Evolutionary conservation across 1,140 invertebrate species (phyloP), one percentile per base, ranked within the genome.

Genomic region (Dendroctonus valens): DNA sequence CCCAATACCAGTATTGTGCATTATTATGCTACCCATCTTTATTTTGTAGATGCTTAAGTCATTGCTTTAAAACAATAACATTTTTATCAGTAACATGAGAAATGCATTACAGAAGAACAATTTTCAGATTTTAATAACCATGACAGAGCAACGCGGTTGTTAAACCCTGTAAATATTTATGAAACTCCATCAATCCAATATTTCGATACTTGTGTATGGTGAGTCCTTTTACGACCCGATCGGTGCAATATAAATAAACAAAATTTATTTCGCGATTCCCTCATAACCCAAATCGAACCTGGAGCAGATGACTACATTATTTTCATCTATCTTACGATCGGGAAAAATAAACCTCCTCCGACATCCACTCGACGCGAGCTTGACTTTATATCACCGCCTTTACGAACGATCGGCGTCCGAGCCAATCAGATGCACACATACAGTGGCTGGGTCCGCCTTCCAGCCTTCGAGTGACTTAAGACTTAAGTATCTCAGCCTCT

Each of bases 301-400:
- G 44, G 12, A 46, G 12, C 12, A 46, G 12, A 46, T 46, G 9
- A 9, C 12, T 9, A 9, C 9, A 46, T 51, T 15, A 51, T 51
- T 51, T 12, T n/a, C n/a, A 26, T 51, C 8, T 51, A n/a, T 26
- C 15, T 51, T 26, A 8, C 2, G 14, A 12, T 51, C 11, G 15
- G 15, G 7, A 59, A 44, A 59, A 59, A 59, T 62, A 51, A 62
- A 62, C 50, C 50, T 41, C 49, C 49, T 11, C 15, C 61, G 37
- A 12, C 49, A 5, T 41, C 49, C 59, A 52, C 15, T 61, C 59
- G 60, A 51, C 59, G 41, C 49, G 37, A 61, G 41, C 49, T 37
- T 37, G 41, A 52, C 41, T 61, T n/a, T 5, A 40, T 50, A 52
- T 63, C 41, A 55, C 61, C 61, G 61, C 61, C 61, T 63, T 26